Evolutionary conservation across 2,113 vertebrate genomes (phyloP).

Genomic region (Pelmatolapia mariae): DNA sequence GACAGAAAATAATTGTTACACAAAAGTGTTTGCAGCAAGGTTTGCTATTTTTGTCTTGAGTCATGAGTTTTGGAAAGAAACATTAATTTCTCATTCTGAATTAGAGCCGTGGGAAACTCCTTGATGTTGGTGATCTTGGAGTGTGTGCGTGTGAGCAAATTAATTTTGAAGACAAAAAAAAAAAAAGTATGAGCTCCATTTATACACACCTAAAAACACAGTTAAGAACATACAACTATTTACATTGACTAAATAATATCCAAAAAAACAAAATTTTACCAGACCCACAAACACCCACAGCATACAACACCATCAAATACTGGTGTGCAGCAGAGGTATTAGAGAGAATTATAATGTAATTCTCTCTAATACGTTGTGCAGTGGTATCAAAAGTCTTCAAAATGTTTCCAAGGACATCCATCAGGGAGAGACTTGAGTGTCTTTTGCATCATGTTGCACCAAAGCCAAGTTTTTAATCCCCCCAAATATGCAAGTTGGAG

Average conservation of each 20-base stretch:
- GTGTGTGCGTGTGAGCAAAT: fast-evolving
- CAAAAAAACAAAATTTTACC: neutral
- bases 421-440: neutral
- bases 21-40: neutral
- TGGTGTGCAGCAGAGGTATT: neutral
- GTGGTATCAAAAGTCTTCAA: neutral
- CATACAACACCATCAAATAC: neutral
- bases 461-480: neutral
- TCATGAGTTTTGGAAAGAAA: neutral
- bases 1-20: neutral
- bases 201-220: neutral
- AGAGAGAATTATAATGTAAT: neutral
- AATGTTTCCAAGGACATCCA: neutral
- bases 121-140: neutral
- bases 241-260: neutral
- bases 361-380: neutral
- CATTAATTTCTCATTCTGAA: neutral
- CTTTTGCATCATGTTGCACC: neutral
- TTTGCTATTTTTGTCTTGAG: neutral
- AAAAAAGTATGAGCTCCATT: neutral
- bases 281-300: neutral
- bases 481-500: neutral
- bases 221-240: neutral
- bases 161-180: neutral
- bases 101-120: neutral